Evolutionary conservation across 2,888 invertebrate species (phyloP).

Genomic region (Eupithecia inturbata): DNA sequence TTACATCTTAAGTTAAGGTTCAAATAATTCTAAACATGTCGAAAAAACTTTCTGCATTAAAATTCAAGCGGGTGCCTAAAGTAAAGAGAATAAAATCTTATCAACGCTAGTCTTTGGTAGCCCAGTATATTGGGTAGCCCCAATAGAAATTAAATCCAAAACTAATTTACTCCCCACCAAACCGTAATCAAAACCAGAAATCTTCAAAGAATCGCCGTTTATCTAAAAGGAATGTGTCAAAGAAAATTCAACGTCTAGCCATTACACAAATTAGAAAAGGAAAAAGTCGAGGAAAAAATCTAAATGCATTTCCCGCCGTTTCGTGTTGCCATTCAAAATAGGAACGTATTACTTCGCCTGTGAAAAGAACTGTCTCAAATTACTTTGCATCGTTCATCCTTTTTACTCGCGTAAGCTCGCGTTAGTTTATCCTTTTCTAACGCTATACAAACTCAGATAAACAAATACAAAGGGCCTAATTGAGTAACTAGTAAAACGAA

Average conservation of each 20-base stretch:
- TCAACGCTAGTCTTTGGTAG: not conserved
- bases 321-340: conserved; percentile 83
- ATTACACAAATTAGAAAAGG: conserved; percentile 75
- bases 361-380: conserved; percentile 85
- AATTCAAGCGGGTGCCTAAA: not conserved
- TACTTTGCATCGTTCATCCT: conserved; percentile 69
- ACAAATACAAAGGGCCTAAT: conserved; percentile 85
- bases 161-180: conserved; percentile 38
- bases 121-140: not conserved
- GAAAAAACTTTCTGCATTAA: not conserved
- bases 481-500: conserved; percentile 85
- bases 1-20: not conserved
- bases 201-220: conserved; percentile 54
- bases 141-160: conserved; percentile 27
- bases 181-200: conserved; percentile 46
- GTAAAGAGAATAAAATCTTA: not conserved
- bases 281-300: conserved; percentile 63
- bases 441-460: conserved; percentile 83
- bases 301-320: conserved; percentile 82
- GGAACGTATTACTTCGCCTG: conserved; percentile 79
- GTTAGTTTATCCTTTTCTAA: conserved; percentile 60
- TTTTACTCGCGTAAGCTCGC: conserved; percentile 45
- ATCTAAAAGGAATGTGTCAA: conserved; percentile 69
- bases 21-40: not conserved
- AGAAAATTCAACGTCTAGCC: conserved; percentile 71